Evolutionary conservation across 1,140 invertebrate species (phyloP).

Genomic region (Apis florea): DNA sequence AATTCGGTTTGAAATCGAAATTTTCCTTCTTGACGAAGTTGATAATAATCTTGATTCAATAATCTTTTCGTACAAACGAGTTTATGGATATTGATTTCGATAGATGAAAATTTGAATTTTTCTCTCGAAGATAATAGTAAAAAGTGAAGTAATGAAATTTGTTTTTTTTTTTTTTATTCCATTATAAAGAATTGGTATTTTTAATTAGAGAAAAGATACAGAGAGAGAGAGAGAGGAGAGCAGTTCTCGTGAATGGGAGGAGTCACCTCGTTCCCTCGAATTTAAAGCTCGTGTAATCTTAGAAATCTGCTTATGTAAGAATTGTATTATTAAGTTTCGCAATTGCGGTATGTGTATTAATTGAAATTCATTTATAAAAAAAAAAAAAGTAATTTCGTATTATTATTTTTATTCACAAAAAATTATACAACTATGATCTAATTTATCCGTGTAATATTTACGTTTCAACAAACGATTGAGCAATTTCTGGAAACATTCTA

Average conservation of each 20-base stretch:
- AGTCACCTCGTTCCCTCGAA: slow-evolving; percentile 1
- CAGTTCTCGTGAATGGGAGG: background rate
- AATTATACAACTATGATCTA: background rate
- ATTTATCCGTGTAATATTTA: background rate
- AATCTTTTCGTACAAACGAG: too few species aligned
- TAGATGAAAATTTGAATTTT: too few species aligned
- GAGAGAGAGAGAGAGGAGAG: background rate
- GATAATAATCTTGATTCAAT: too few species aligned
- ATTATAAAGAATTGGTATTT: background rate
- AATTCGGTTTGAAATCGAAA: too few species aligned
- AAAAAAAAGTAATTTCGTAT: background rate
- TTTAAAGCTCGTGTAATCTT: background rate
- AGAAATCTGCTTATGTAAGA: slow-evolving; percentile 3
- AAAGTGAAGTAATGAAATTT: too few species aligned
- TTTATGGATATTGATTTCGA: too few species aligned
- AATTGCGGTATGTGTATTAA: too few species aligned
- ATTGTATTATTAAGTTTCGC: too few species aligned
- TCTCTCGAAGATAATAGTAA: too few species aligned
- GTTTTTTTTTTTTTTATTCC: background rate
- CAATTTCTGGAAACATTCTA: background rate
- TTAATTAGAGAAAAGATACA: background rate
- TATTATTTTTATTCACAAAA: too few species aligned
- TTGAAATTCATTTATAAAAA: background rate
- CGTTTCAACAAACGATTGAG: background rate
- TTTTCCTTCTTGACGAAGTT: too few species aligned